Evolutionary conservation across 2,113 vertebrate species (phyloP).

Genomic region (Polypterus bichir): DNA sequence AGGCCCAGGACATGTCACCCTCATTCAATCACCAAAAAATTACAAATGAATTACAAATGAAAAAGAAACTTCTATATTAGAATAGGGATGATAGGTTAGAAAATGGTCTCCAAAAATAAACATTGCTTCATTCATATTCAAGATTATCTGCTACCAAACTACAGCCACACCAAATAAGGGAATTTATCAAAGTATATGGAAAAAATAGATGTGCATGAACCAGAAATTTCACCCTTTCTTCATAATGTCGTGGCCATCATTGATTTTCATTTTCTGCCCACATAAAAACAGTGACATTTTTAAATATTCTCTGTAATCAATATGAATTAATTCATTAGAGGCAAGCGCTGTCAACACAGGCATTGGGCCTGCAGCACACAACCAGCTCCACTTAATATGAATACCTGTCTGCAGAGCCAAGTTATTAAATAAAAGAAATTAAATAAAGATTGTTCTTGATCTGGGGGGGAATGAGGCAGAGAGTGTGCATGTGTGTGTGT

Average conservation of each 20-base stretch:
- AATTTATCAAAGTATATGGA: too few species aligned
- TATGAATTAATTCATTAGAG: constrained; percentile 15
- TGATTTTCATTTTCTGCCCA: constrained; percentile 15
- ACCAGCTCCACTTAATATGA: not conserved
- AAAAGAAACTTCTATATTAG: too few species aligned
- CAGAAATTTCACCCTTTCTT: too few species aligned
- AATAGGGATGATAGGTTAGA: too few species aligned
- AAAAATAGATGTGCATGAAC: too few species aligned
- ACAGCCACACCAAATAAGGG: too few species aligned
- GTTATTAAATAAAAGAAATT: not conserved
- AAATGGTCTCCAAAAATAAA: too few species aligned
- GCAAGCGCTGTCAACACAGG: constrained; percentile 4
- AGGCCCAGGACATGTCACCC: too few species aligned
- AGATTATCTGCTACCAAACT: too few species aligned
- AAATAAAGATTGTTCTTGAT: constrained; percentile 8
- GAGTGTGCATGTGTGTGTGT: constrained; percentile 6
- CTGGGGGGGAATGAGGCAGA: not conserved
- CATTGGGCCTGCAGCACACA: not conserved
- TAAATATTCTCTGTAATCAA: constrained; percentile 15
- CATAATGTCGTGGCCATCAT: not conserved
- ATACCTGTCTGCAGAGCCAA: not conserved
- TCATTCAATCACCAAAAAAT: too few species aligned
- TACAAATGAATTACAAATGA: too few species aligned
- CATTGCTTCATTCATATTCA: too few species aligned
- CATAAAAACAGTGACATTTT: constrained; percentile 11